Base-by-base conservation (phyloP, 2,888 invertebrate genomes). In the Ryuthela nishihirai region DNA sequence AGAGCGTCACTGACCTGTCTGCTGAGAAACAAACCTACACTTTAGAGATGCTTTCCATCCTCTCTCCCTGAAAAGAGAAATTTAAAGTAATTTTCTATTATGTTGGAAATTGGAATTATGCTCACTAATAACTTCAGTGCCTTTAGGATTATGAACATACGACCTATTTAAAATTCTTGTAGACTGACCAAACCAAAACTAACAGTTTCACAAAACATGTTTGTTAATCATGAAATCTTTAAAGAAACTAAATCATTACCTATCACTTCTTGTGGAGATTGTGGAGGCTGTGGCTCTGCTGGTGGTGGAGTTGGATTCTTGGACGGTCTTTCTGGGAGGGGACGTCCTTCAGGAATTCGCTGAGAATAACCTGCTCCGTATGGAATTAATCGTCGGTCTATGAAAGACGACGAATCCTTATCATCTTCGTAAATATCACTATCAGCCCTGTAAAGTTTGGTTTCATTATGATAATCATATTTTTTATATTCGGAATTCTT, bases 401-500 rank as follows among this genome's bases (percentile, higher is more conserved):
- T 34, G 12, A 41, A 42, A 10, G 34, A 20, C n/a, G 25, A 35
- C 6, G 23, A 17, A 6, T 26, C 41, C 23, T 53, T 49, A 20
- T 12, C 15, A 20, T 41, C 29, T 29, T 9, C 29, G 12, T 29
- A 12, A 9, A 29, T 7, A 9, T 29, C 45, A n/a, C 48, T 43
- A n/a, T 59, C 59, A 15, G 53, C 44, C 35, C 59, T 53, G n/a
- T 40, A 59, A 15, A 53, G 35, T 43, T 48, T 59, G 2, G 32
- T 44, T 7, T 59, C 59, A 1, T 21, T 26, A 23, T 49, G 35
- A 18, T n/a, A 18, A 12, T 24, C 23, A 2, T 18, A 24, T 5
- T 12, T 42, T 5, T 47, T 41, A 7, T 36, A 32, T 12, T 32
- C 36, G 20, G 17, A 43, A n/a, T 54, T 23, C 35, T n/a, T n/a